Base-by-base conservation (phyloP, 1,140 invertebrate species). In the Adoxophyes honmai region DNA sequence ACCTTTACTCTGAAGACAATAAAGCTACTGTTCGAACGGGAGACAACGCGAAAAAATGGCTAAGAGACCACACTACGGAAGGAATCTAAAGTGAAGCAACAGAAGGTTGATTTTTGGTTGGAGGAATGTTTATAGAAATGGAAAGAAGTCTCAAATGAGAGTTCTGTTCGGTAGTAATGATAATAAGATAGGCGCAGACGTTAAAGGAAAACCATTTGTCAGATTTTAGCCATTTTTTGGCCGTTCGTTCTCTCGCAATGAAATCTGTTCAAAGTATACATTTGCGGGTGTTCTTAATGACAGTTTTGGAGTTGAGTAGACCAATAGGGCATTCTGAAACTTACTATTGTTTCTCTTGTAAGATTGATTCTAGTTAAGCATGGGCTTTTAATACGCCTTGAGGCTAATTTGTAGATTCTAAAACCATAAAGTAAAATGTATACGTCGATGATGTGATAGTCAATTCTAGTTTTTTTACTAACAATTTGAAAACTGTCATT, bases 121-220 rank as follows among this genome's bases (percentile, higher is more conserved):
- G 34, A 15, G 33, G 42, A 16, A 18, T 55, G 9, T 44, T 57
- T 58, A 60, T 75, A 62, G 69, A 66, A 58, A 77, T 75, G 68
- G 77, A 81, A 83, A 78, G 70, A 73, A 82, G 75, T 75, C 73
- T 73, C 78, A 81, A 88, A 86, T 88, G 86, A 86, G 80, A 35
- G 34, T 83, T 81, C 83, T 86, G 82, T 88, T 86, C 81, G 75
- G 76, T 82, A 86, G 83, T 86, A 86, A 86, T 80, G 86, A 86
- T 88, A 88, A 86, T 88, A 86, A 88, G 86, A 88, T 88, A 83
- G 82, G 81, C 71, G 82, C 83, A 86, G 86, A 86, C 83, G 83
- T 86, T 86, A 88, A 88, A 86, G 81, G 83, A 88, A 88, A 86
- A 70, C 78, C 79, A 88, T 88, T 88, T 88, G 83, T 88, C 82